Evolutionary conservation across 1,140 invertebrate genomes (phyloP), one percentile per base, ranked within the genome.

Genomic region (Drosophila subpulchrella): DNA sequence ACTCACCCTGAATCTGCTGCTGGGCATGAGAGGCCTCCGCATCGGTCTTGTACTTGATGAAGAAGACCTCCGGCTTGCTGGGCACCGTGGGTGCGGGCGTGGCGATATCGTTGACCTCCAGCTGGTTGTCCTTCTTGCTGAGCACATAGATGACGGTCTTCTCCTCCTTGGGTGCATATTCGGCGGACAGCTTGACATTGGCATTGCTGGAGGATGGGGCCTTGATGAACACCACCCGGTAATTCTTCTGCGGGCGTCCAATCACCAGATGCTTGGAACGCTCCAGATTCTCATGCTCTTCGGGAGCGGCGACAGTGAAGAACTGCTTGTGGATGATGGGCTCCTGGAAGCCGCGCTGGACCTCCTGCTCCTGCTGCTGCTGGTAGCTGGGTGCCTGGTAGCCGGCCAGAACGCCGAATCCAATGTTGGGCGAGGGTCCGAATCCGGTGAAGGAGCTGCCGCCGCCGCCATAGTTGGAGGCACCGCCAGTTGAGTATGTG

Each of bases 151-250:
- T 96, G 70, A 97, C 94, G 34, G 96, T 97, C 92, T 97, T 97
- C 90, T 97, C 96, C 93, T 97, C 96, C 72, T 96, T 91, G 75
- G 91, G 91, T 0, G 91, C 91, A 62, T 86, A 92, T 41, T 92
- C 88, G 41, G 91, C 91, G 4, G 91, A 92, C 12, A 90, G 66
- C 56, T 86, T 91, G 4, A 88, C 84, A 50, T 92, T 91, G 94
- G 88, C 94, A 93, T 46, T 95, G 94, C 61, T 96, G 94, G 95
- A 95, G 27, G 95, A 94, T 38, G 96, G 96, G 32, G 96, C 96
- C 94, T 97, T 97, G 92, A 97, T 97, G 95, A 97, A 97, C 81
- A 97, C 96, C 78, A 97, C 97, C 83, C 96, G 96, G 93, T 97
- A 97, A 92, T 97, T 96, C 81, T 96, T 97, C 92, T 96, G 95